These are phyloP conservation scores for Orthosia cruda DNA, from an alignment of 2,888 invertebrate species.

Conservation along the genomic window DNA sequence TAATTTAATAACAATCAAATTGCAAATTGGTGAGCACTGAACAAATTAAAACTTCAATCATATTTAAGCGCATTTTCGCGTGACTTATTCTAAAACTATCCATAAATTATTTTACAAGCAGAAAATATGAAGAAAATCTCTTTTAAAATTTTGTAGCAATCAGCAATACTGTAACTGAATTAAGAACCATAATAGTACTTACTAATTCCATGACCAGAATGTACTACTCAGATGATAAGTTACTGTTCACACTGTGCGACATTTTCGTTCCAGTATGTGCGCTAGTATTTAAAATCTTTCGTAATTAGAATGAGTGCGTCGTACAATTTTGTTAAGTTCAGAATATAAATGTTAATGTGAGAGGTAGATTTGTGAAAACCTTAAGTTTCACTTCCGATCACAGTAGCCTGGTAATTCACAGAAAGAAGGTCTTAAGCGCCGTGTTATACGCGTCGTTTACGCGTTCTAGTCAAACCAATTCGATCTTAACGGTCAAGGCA, in stretches of 20 bases:
- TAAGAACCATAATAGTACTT: not conserved
- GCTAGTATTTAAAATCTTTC: conserved; percentile 57
- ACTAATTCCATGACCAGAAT: not conserved
- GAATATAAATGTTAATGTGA: conserved; percentile 55
- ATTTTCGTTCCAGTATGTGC: conserved; percentile 27
- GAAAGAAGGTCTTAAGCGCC: no score
- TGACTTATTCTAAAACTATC: conserved; percentile 18
- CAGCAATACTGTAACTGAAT: conserved; percentile 3
- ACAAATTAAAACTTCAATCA: not conserved
- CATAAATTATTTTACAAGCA: not conserved
- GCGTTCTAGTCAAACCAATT: no score
- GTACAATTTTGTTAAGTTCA: conserved; percentile 51
- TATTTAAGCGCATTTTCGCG: not conserved
- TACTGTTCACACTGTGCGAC: conserved; percentile 11
- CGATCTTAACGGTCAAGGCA: no score
- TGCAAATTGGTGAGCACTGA: not conserved
- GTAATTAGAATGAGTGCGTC: conserved; percentile 59
- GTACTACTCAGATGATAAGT: not conserved
- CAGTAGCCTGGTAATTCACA: no score
- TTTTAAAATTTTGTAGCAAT: conserved; percentile 1
- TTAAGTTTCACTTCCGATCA: conserved; percentile 6
- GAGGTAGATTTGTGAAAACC: conserved; percentile 54
- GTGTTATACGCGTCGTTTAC: no score
- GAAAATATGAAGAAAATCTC: not conserved
- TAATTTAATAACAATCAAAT: conserved; percentile 8